These are phyloP conservation scores for Sylvietta virens DNA, from an alignment of 2,113 vertebrate genomes.

Conservation along the genomic window DNA sequence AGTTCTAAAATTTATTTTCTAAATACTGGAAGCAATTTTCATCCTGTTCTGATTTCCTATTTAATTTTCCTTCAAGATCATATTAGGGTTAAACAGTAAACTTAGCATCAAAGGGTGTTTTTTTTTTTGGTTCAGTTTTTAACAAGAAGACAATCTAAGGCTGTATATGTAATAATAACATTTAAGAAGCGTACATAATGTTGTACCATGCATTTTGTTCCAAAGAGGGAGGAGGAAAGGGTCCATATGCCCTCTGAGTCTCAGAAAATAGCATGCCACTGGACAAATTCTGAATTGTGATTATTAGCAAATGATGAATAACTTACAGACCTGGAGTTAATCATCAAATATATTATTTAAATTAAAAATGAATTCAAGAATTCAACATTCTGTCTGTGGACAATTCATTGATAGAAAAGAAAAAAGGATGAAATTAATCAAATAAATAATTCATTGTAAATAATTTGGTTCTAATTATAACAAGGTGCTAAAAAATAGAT, in stretches of 20 bases:
- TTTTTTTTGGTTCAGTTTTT: not conserved
- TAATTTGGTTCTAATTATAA: slow-evolving; percentile 37
- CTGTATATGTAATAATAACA: not conserved
- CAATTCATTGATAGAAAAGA: slow-evolving; percentile 10
- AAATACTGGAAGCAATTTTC: not conserved
- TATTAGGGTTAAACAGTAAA: not conserved
- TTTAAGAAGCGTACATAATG: not conserved
- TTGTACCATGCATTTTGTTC: not conserved
- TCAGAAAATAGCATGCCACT: not conserved
- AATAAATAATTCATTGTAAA: slow-evolving; percentile 56
- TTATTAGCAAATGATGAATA: slow-evolving; percentile 2
- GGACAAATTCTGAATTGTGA: not conserved
- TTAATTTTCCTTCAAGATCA: not conserved
- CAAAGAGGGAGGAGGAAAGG: not conserved
- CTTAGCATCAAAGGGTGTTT: not conserved
- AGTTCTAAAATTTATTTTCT: not conserved
- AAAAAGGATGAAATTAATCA: slow-evolving; percentile 43
- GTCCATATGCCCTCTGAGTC: not conserved
- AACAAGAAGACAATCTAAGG: not conserved
- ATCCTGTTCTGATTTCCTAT: not conserved
- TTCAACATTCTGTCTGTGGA: not conserved
- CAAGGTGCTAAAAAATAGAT: slow-evolving; percentile 41
- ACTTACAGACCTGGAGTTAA: not conserved
- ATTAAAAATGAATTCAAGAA: slow-evolving; percentile 33
- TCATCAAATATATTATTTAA: slow-evolving; percentile 22